Evolutionary conservation across 2,888 invertebrate genomes (phyloP), one percentile per base, ranked within the genome.

Genomic region (Scaptodrosophila latifasciaeformis): DNA sequence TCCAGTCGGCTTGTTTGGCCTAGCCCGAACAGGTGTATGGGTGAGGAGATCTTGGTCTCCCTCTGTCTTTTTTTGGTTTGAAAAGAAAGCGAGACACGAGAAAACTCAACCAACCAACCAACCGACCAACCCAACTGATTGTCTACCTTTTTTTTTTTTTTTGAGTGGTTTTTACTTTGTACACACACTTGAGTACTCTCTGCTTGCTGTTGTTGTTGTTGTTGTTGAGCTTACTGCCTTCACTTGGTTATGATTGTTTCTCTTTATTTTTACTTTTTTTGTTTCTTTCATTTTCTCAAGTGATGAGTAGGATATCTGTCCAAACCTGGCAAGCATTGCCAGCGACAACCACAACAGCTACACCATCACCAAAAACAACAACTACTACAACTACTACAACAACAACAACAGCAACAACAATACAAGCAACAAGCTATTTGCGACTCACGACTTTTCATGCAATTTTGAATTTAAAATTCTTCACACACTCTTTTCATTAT

Each of bases 361-460:
- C 31, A 31, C 46, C 47, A 47, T 43, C 43, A 35, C 30, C 24
- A 37, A 43, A 46, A 48, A 59, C 70, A 75, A 75, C 81, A 69
- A 76, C 50, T 27, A 43, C 54, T 13, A 43, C 49, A 49, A 31
- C 50, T 49, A 15, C 40, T 46, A 48, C 46, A 21, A 40, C 42
- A 60, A 24, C 54, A 29, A 49, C 45, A 45, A 31, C 48, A 48
- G 42, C 31, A 31, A 53, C 47, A 47, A 48, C 43, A 35, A 37
- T 18, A 37, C 31, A 46, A 48, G 60, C 70, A 75, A 75, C 81
- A 69, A 76, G 74, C 75, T 69, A 76, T 81, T 81, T 81, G 80
- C 75, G 81, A 81, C 76, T 77, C 76, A 77, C 76, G 76, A 77
- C 78, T 77, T 77, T 77, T 81, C 82, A 81, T 81, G 76, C 80